phyloP scores from a whole-genome alignment of 2,113 vertebrate genomes.

The Coptodon rendalli region DNA sequence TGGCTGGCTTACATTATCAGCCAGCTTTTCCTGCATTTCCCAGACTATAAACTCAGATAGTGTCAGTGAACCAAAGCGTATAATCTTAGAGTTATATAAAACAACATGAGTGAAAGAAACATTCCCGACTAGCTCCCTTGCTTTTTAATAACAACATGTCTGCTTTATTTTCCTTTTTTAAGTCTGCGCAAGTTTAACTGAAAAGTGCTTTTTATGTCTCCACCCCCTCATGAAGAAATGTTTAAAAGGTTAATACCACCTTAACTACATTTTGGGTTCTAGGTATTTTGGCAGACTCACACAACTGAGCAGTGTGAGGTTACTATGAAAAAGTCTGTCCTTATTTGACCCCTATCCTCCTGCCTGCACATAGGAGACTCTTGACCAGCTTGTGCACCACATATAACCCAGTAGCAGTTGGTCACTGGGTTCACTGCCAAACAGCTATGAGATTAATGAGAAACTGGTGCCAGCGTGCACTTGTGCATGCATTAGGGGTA shows the following conservation, averaged over 20 bases:
- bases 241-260: neutral
- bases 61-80: neutral
- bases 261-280: neutral
- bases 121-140: neutral
- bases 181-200: neutral
- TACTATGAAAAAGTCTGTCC: constrained; percentile 9
- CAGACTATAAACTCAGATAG: neutral
- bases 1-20: neutral
- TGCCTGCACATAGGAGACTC: neutral
- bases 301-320: neutral
- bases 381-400: neutral
- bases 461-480: neutral
- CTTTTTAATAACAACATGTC: neutral
- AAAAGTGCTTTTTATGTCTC: neutral
- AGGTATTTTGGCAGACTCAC: neutral
- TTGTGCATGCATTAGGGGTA: neutral
- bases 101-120: neutral
- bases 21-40: neutral
- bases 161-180: neutral
- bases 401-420: neutral
- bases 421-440: neutral
- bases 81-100: neutral
- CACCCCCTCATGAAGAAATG: neutral
- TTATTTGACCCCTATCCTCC: constrained; percentile 2
- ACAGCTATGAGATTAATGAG: neutral